phyloP scores from a whole-genome alignment of 2,888 invertebrate species.

The Balanococcus diminutus region DNA sequence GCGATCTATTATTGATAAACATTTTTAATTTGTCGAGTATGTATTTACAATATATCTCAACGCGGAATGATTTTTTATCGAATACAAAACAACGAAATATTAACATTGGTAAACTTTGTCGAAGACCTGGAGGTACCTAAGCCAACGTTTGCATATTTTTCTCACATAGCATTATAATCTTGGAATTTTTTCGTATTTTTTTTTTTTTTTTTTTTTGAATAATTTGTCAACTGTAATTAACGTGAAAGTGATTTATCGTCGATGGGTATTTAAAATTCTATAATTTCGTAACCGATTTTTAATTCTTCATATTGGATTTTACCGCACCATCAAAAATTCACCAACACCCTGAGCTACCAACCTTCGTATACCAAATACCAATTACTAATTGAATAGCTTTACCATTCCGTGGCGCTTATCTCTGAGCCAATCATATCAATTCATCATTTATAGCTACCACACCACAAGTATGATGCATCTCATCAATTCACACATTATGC shows the following conservation, averaged over 20 bases:
- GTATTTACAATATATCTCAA: neutral
- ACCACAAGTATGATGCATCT: neutral
- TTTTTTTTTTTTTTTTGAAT: neutral
- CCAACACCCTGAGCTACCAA: neutral
- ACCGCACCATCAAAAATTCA: neutral
- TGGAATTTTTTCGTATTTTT: conserved; percentile 5
- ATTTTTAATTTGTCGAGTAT: too few species aligned
- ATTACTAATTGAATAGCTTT: neutral
- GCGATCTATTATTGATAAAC: too few species aligned
- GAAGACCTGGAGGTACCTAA: neutral
- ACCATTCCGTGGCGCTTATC: neutral
- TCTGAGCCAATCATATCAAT: neutral
- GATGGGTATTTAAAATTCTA: neutral
- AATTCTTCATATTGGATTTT: neutral
- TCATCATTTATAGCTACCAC: neutral
- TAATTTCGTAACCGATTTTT: neutral
- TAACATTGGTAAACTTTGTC: too few species aligned
- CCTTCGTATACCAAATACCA: neutral
- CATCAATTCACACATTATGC: neutral
- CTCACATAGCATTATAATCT: neutral
- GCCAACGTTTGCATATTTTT: neutral
- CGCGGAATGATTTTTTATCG: neutral
- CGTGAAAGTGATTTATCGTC: conserved; percentile 10
- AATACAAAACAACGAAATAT: neutral
- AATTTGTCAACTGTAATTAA: conserved; percentile 5